A percentile compares a stretch with the other conserved stretches of the same genome.
Evolutionary conservation across 2,113 vertebrate genomes (phyloP).

Genomic region (Caloenas nicobarica): DNA sequence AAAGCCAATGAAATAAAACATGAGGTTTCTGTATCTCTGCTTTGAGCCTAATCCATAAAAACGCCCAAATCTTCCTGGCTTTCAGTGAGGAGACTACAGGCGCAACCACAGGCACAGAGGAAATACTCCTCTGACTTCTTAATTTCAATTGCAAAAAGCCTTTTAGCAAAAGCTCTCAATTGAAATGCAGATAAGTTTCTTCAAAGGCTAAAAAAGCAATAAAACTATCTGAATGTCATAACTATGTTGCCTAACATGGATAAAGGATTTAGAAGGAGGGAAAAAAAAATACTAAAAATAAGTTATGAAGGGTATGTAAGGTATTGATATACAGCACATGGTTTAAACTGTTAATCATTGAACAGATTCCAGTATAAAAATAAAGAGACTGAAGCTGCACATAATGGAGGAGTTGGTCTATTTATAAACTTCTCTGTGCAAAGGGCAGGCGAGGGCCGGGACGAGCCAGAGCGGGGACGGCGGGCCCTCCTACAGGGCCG

Average conservation of each 20-base stretch:
- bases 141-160: constrained; percentile 37
- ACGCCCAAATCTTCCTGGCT: neutral
- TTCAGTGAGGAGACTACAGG: neutral
- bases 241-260: constrained; percentile 36
- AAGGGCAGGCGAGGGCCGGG: constrained; percentile 35
- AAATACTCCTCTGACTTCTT: constrained; percentile 3
- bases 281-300: constrained; percentile 42
- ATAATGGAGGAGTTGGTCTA: constrained; percentile 50
- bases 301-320: constrained; percentile 58
- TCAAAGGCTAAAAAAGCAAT: constrained; percentile 26
- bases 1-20: constrained; percentile 6
- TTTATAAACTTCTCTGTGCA: constrained; percentile 55
- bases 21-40: neutral
- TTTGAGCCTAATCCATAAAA: neutral
- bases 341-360: constrained; percentile 64
- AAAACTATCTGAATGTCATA: neutral
- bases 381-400: constrained; percentile 66
- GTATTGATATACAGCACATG: constrained; percentile 64
- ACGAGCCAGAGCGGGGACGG: neutral
- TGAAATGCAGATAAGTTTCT: constrained; percentile 48
- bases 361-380: constrained; percentile 73
- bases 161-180: neutral
- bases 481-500: neutral
- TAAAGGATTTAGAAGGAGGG: constrained; percentile 37
- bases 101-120: neutral